Conservation (phyloP, 2,888 invertebrate species). For the Hemicrepidius hirtus region DNA sequence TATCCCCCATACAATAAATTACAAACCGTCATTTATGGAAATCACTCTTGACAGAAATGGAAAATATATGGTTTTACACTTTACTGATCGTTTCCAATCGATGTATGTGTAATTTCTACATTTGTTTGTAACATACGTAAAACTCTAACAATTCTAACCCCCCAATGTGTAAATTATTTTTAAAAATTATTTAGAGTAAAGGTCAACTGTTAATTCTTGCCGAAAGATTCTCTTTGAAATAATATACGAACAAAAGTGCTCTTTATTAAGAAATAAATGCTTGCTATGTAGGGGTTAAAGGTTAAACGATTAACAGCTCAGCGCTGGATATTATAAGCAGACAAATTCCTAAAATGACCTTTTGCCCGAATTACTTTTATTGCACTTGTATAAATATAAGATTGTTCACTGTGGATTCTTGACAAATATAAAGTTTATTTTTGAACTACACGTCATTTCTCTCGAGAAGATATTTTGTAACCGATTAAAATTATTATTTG, state of each 20-base stretch:
- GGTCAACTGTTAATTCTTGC: slow-evolving; percentile 6
- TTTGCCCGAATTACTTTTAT: slow-evolving; percentile 17
- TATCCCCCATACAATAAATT: slow-evolving; percentile 23
- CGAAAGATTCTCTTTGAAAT: slow-evolving; percentile 10
- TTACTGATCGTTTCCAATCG: slow-evolving; percentile 9
- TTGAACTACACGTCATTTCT: slow-evolving; percentile 5
- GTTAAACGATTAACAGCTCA: slow-evolving; percentile 37
- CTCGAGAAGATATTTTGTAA: background rate
- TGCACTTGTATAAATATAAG: background rate
- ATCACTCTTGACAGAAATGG: slow-evolving; percentile 25
- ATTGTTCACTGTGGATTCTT: background rate
- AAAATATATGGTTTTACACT: slow-evolving; percentile 23
- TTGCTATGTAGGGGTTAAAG: slow-evolving; percentile 21
- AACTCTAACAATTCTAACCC: no score
- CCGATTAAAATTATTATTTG: background rate
- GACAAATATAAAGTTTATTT: slow-evolving; percentile 10
- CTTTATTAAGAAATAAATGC: slow-evolving; percentile 39
- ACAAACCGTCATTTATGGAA: slow-evolving; percentile 20
- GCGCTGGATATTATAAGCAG: slow-evolving; percentile 13
- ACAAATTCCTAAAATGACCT: slow-evolving; percentile 29
- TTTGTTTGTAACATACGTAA: background rate
- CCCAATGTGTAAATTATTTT: no score
- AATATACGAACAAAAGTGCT: slow-evolving; percentile 16
- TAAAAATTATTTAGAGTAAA: no score
- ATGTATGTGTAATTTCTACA: background rate